Percentiles rank a stretch among this genome's conserved stretches.
These are phyloP conservation scores for Reticulitermes lucifugus DNA, from an alignment of 2,888 invertebrate species.

Conservation along the genomic window DNA sequence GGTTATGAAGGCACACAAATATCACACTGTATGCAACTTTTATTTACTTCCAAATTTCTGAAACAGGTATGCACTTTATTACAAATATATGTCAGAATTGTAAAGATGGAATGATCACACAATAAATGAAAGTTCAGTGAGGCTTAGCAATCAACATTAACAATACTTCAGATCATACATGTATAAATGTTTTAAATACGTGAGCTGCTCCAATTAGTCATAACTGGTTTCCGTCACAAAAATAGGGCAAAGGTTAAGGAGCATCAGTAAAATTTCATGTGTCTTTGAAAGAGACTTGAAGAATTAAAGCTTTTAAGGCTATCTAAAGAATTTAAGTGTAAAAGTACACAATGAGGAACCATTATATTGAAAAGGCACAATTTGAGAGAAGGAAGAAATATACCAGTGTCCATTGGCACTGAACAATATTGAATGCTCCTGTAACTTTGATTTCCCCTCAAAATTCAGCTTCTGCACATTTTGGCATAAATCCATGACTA, in stretches of 20 bases:
- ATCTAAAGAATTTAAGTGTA: no score
- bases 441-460: neutral
- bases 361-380: no score
- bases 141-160: neutral
- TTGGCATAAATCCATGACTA: constrained; percentile 39
- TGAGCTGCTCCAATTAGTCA: constrained; percentile 9
- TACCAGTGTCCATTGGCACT: no score
- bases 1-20: neutral
- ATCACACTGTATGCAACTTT: neutral
- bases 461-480: constrained; percentile 10
- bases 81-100: constrained; percentile 6
- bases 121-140: neutral
- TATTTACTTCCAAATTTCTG: neutral
- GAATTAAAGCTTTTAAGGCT: no score
- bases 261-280: no score
- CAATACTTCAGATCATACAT: constrained; percentile 33
- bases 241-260: neutral
- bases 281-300: no score
- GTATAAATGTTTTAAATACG: constrained; percentile 7
- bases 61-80: neutral
- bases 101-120: constrained; percentile 17
- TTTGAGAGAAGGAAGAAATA: no score
- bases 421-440: neutral
- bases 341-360: no score
- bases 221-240: neutral